phyloP scores from a whole-genome alignment of 1,140 invertebrate genomes.

The Dinoponera quadriceps region DNA sequence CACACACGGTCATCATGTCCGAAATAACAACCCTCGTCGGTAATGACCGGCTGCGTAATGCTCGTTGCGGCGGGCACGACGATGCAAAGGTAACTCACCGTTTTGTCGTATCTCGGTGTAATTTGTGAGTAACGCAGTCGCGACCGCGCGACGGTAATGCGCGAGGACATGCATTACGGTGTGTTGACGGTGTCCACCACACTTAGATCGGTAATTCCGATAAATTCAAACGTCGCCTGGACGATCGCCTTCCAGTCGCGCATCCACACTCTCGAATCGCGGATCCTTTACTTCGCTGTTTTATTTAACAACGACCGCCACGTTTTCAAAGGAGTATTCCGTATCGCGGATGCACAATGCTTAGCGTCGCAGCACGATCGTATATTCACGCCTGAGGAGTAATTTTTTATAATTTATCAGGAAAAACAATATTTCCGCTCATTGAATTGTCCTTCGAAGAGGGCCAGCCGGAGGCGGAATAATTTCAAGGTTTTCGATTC shows the following conservation, averaged over 20 bases:
- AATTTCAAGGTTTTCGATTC: too few species aligned
- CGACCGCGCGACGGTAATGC: background rate
- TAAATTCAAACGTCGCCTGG: slow-evolving; percentile 50
- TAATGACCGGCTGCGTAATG: background rate
- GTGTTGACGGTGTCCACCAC: too few species aligned
- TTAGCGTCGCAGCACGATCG: too few species aligned
- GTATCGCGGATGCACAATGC: too few species aligned
- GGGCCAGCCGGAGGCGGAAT: too few species aligned
- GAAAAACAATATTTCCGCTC: too few species aligned
- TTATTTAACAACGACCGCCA: background rate
- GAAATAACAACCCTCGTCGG: background rate
- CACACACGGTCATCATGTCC: background rate
- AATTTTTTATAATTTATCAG: too few species aligned
- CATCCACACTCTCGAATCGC: slow-evolving; percentile 4
- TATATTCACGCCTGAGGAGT: too few species aligned
- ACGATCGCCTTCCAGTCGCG: slow-evolving; percentile 30
- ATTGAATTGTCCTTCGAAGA: too few species aligned
- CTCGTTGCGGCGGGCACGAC: background rate
- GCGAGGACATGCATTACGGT: too few species aligned
- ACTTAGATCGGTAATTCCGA: slow-evolving; percentile 53
- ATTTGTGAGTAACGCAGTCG: background rate
- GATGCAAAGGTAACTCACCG: slow-evolving; percentile 38
- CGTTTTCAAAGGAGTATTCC: background rate
- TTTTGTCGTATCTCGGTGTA: slow-evolving; percentile 1
- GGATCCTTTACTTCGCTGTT: slow-evolving; percentile 8